Evolutionary conservation across 2,888 invertebrate species (phyloP).

Genomic region (Notodonta ziczac): DNA sequence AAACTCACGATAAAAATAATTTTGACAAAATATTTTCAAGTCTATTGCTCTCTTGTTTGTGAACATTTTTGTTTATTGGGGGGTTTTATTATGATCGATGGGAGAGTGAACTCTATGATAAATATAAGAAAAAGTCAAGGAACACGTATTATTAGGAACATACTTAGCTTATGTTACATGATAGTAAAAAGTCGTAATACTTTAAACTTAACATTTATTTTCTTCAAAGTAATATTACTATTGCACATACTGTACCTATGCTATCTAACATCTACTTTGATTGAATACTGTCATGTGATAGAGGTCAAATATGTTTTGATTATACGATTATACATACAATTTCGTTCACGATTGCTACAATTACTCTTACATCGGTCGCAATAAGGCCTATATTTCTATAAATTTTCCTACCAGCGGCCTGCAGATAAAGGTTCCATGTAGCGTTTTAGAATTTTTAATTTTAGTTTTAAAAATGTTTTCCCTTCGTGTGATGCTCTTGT

Average conservation of each 20-base stretch:
- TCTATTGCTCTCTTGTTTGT: constrained; percentile 53
- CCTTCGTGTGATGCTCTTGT: constrained; percentile 66
- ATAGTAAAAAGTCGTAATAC: not conserved
- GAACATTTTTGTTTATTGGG: constrained; percentile 33
- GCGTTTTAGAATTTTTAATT: constrained; percentile 61
- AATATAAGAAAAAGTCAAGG: not conserved
- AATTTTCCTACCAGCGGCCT: constrained; percentile 57
- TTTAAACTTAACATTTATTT: too few species aligned
- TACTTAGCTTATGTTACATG: constrained; percentile 15
- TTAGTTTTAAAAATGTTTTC: constrained; percentile 64
- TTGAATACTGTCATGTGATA: not conserved
- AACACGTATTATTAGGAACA: constrained; percentile 10
- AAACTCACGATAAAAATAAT: constrained; percentile 23
- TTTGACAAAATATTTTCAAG: constrained; percentile 35
- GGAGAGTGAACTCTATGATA: constrained; percentile 18
- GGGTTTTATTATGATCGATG: constrained; percentile 32
- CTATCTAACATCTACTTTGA: too few species aligned
- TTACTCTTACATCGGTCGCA: constrained; percentile 21
- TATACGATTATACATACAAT: not conserved
- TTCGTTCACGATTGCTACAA: constrained; percentile 7
- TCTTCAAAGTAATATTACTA: too few species aligned
- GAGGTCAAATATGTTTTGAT: constrained; percentile 12
- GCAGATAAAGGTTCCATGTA: constrained; percentile 76
- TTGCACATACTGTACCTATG: not conserved
- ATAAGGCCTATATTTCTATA: constrained; percentile 31